Evolutionary conservation across 1,140 invertebrate genomes (phyloP), one percentile per base, ranked within the genome.

Genomic region (Drosophila prosaltans): DNA sequence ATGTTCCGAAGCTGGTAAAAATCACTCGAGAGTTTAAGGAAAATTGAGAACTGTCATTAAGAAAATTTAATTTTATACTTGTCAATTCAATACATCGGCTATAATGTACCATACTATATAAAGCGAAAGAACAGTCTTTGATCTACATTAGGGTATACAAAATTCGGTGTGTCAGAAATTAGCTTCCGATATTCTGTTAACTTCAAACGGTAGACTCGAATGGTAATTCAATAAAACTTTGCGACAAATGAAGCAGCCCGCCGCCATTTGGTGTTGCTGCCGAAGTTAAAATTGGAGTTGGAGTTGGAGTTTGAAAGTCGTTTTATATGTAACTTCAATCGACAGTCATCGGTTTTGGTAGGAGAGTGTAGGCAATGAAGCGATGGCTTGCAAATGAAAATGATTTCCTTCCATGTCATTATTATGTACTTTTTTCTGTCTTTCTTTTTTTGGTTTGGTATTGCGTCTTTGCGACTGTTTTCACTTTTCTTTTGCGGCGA

Each of bases 381-480:
- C 71, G 60, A 36, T 74, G 71, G 73, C 85, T 89, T 74, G 81
- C 85, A 90, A 88, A 84, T 90, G 81, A 85, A 89, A 89, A 89
- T 90, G 72, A 90, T 90, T 90, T 90, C 86, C 86, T 89, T 89
- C 86, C 81, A 90, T 85, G 84, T 88, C 84, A 89, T 88, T 88
- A 88, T 88, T 88, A 81, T 88, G 73, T 88, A 86, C 68, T 78
- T 78, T 77, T 77, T 66, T 60, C 41, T 2, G 1, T 60, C 2
- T 48, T 21, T 48, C 21, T 48, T 48, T 8, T 58, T 58, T 36
- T 58, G 21, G 8, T 58, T 36, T 32, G 28, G n/a, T 58, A n/a
- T 58, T n/a, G 30, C 69, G 51, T 66, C 65, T 51, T 36, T 69
- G 81, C 72, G 82, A 82, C 78, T 81, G 83, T 74, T 86, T 86